phyloP scores from a whole-genome alignment of 2,888 invertebrate genomes.

The Pseudanteris insignis region DNA sequence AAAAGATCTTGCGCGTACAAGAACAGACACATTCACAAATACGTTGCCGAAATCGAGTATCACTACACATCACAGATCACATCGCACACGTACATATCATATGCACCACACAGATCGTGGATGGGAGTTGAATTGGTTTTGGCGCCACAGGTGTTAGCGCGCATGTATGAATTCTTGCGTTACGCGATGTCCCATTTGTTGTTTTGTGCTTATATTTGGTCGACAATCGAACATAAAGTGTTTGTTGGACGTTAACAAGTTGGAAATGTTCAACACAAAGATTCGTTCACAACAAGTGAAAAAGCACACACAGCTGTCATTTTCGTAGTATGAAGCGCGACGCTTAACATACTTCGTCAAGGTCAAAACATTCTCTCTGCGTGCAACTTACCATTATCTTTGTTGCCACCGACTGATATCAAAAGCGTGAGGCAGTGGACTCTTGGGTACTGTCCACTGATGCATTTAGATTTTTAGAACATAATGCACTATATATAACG shows the following conservation, averaged over 20 bases:
- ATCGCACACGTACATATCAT: too few species aligned
- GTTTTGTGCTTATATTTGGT: too few species aligned
- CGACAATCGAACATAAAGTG: too few species aligned
- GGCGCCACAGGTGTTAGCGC: constrained; percentile 41
- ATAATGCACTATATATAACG: constrained; percentile 9
- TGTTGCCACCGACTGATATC: background rate
- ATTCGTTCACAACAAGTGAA: constrained; percentile 1
- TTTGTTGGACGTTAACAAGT: too few species aligned
- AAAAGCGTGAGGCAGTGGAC: background rate
- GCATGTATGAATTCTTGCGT: constrained; percentile 17
- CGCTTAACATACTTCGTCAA: too few species aligned
- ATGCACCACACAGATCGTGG: too few species aligned
- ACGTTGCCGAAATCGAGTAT: too few species aligned
- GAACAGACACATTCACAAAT: too few species aligned
- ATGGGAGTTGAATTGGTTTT: too few species aligned
- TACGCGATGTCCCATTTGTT: constrained; percentile 1
- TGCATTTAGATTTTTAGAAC: background rate
- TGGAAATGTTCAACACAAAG: background rate
- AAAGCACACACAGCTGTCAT: constrained; percentile 13
- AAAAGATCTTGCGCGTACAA: too few species aligned
- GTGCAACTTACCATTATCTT: constrained; percentile 6
- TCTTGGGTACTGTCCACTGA: background rate
- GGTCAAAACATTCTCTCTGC: constrained; percentile 4
- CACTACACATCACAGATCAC: too few species aligned
- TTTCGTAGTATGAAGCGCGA: background rate